Conservation (phyloP, 2,113 vertebrate species). For the Dipodomys merriami region DNA sequence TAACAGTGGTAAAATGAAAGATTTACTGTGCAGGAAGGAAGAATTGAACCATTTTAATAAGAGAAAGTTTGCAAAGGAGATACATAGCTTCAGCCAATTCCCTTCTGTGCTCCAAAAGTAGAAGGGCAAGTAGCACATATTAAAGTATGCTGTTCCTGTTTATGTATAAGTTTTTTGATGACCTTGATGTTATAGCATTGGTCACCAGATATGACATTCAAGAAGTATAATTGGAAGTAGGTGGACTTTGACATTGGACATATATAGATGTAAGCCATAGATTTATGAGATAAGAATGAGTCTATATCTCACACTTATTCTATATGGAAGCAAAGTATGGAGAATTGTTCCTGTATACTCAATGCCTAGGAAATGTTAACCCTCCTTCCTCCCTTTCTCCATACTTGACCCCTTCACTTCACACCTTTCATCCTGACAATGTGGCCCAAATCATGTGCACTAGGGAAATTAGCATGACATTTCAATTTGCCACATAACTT, state of each 20-base stretch:
- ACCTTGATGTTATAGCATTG: background rate
- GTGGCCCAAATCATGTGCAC: background rate
- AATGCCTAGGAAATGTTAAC: background rate
- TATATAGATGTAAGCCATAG: background rate
- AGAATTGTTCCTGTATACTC: constrained; percentile 11
- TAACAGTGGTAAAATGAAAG: background rate
- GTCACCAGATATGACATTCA: background rate
- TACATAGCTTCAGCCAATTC: background rate
- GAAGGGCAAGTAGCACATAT: constrained; percentile 8
- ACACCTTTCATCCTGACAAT: background rate
- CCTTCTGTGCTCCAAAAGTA: constrained; percentile 2
- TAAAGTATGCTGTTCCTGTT: background rate
- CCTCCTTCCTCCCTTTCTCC: background rate
- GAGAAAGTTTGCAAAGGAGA: background rate
- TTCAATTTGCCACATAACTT: background rate
- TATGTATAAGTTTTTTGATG: constrained; percentile 24
- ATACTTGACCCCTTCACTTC: background rate
- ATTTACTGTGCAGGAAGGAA: background rate
- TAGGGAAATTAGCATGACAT: background rate
- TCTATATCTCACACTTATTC: background rate
- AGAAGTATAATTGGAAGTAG: background rate
- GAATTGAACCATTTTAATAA: constrained; percentile 31
- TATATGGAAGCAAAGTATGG: background rate
- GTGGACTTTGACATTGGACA: background rate
- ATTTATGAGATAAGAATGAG: constrained; percentile 17